phyloP scores from a whole-genome alignment of 2,888 invertebrate species.

The Ceriagrion tenellum region DNA sequence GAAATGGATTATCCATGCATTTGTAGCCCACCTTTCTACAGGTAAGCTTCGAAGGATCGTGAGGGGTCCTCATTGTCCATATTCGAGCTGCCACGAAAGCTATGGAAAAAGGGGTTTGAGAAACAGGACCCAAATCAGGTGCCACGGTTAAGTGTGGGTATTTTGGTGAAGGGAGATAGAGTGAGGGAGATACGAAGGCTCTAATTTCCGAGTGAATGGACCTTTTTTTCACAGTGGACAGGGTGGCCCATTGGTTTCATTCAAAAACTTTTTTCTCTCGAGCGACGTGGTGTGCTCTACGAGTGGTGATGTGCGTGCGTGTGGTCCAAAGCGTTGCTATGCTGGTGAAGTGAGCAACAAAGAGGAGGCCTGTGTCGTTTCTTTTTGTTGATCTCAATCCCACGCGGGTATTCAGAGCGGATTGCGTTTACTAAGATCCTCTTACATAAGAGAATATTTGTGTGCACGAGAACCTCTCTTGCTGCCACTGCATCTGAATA shows the following conservation, averaged over 20 bases:
- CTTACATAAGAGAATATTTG: not conserved
- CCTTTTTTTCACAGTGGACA: conserved; percentile 11
- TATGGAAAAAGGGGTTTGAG: not conserved
- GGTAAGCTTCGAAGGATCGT: not conserved
- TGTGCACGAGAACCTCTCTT: not conserved
- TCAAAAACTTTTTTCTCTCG: not conserved
- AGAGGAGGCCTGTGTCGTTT: not conserved
- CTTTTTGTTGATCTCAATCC: not conserved
- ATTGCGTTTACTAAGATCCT: not conserved
- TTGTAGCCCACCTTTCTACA: not conserved
- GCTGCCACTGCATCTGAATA: not conserved
- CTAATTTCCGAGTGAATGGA: conserved; percentile 17
- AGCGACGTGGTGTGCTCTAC: not conserved
- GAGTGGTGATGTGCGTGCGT: not conserved
- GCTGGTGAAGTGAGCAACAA: not conserved
- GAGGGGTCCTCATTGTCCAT: not conserved
- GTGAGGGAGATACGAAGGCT: not conserved
- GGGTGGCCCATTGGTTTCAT: conserved; percentile 1
- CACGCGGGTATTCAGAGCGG: not conserved
- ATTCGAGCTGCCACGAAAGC: not conserved
- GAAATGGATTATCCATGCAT: not conserved
- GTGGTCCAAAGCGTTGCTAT: conserved; percentile 22
- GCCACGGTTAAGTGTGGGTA: conserved; percentile 9
- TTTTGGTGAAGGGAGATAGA: not conserved
- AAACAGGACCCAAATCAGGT: not conserved